Evolutionary conservation across 2,797 vertebrate genomes (phyloP), one percentile per base, ranked within the genome.

Genomic region (Thunnus albacares): DNA sequence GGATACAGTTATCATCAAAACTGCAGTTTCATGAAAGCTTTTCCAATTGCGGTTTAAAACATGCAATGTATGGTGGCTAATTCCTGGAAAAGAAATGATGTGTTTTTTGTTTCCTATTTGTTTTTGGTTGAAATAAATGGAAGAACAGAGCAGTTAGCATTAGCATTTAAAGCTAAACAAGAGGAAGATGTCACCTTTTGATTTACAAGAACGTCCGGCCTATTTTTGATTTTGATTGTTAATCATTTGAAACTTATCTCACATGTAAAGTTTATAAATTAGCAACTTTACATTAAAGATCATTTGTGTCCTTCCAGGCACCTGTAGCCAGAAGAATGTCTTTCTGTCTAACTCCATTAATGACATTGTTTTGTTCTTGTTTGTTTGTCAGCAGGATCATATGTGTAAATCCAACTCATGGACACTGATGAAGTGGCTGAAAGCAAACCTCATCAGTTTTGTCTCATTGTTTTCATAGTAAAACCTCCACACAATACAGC

Each of bases 91-190:
- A 22, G 7, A 51, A 65, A 24, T 68, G 26, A 38, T 47, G 9
- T n/a, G 17, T 41, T 69, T 30, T 58, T 26, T 67, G 52, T 49
- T 61, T 71, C 68, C 73, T 81, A 56, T 62, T 41, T 60, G 26
- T 55, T 49, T 38, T 8, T 26, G n/a, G 47, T n/a, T 77, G 41
- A 53, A 56, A 49, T 56, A 33, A 45, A 18, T 58, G 26, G 55
- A 56, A 52, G 18, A 26, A 66, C 6, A 2, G 38, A 20, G 14
- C 4, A 3, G 18, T 53, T 71, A 20, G 12, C 12, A 35, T 47
- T 35, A 70, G 52, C 52, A 15, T 22, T 13, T 6, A 38, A 24
- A 14, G 66, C 30, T 35, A 35, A 61, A 77, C 20, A 26, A 20
- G 24, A 43, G 15, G 22, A 57, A 10, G n/a, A 53, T 5, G 2